A percentile compares a stretch with the other conserved stretches of the same genome.
phyloP scores from a whole-genome alignment of 2,113 vertebrate species.

The Alouatta palliata region DNA sequence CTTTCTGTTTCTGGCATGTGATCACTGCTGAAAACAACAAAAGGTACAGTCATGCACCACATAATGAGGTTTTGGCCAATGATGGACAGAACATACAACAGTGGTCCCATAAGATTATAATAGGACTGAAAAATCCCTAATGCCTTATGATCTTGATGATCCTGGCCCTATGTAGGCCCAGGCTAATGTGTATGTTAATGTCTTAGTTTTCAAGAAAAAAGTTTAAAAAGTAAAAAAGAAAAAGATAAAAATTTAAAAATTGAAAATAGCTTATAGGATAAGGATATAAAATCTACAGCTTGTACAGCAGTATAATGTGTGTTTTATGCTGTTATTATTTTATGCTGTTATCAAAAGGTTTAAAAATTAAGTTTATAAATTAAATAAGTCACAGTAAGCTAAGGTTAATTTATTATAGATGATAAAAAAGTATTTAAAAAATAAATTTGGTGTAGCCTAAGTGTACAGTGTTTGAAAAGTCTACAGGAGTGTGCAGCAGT shows the following conservation, averaged over 20 bases:
- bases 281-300: background rate
- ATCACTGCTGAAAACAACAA: background rate
- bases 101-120: background rate
- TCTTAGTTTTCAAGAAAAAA: background rate
- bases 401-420: background rate
- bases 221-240: background rate
- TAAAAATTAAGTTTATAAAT: background rate
- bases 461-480: background rate
- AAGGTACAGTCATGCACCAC: background rate
- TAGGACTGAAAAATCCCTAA: background rate
- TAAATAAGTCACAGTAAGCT: background rate
- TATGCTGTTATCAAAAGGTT: background rate
- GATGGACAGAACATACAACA: background rate
- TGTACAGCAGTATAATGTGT: background rate
- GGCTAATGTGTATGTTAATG: background rate
- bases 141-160: background rate
- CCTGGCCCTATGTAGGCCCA: background rate
- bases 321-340: background rate
- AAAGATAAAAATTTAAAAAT: background rate
- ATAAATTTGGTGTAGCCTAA: background rate
- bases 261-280: background rate
- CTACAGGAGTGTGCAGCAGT: background rate
- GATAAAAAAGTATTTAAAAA: background rate
- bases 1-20: conserved; percentile 10
- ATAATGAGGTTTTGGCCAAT: background rate